A percentile compares a stretch with the other conserved stretches of the same genome.
phyloP scores from a whole-genome alignment of 2,888 invertebrate genomes.

The Parthenolecanium corni region DNA sequence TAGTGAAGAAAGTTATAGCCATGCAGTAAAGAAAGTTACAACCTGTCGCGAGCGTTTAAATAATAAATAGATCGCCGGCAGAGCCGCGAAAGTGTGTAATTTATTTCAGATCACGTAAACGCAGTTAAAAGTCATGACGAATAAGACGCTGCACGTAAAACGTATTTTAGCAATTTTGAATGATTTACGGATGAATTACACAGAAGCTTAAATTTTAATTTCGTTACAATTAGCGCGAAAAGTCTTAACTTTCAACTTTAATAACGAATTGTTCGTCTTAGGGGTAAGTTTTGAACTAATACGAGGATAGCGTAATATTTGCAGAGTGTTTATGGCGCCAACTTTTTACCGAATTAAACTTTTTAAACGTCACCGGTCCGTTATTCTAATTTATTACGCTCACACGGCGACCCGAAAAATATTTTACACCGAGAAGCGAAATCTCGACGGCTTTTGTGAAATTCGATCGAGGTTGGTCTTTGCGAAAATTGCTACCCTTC shows the following conservation, averaged over 20 bases:
- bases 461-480: no score
- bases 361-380: no score
- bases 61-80: no score
- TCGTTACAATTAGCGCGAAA: slow-evolving; percentile 12
- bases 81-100: background rate
- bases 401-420: no score
- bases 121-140: background rate
- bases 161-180: background rate
- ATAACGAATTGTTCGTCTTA: slow-evolving; percentile 1
- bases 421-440: no score
- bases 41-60: no score
- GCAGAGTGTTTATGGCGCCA: slow-evolving; percentile 16
- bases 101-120: slow-evolving; percentile 2
- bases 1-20: no score
- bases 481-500: no score
- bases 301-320: slow-evolving; percentile 4
- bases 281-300: slow-evolving; percentile 5
- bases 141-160: background rate
- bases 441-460: no score
- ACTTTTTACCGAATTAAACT: slow-evolving; percentile 2
- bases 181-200: slow-evolving; percentile 13
- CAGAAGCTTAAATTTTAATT: slow-evolving; percentile 13
- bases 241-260: background rate
- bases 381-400: no score
- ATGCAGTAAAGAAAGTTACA: no score